Evolutionary conservation across 35 echinoderm and acorn worm genomes (phyloP).

Genomic region (Lytechinus variegatus): DNA sequence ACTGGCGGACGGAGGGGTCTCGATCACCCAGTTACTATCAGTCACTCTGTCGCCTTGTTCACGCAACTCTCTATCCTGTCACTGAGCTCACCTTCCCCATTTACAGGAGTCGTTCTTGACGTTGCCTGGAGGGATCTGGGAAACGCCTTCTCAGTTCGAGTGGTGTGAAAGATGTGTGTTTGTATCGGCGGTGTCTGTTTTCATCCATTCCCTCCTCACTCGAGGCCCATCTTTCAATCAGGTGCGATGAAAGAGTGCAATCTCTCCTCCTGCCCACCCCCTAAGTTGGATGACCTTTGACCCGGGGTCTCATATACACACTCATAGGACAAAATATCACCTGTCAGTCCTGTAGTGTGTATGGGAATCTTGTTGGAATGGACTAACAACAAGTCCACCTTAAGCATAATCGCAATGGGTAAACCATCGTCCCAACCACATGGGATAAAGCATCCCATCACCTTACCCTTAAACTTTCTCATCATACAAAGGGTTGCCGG

Average conservation of each 20-base stretch:
- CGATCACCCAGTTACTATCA: background rate
- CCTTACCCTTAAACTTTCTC: no score
- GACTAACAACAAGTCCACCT: no score
- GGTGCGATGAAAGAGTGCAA: background rate
- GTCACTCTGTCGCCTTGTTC: background rate
- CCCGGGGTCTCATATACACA: no score
- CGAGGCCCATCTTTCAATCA: background rate
- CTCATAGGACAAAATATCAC: no score
- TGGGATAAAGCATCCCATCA: no score
- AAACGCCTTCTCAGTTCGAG: background rate
- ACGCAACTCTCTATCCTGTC: background rate
- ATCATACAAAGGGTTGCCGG: no score
- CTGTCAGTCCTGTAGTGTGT: no score
- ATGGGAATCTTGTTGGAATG: no score
- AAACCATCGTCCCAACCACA: no score
- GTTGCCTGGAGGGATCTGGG: background rate
- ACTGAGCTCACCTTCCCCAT: background rate
- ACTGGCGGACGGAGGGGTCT: background rate
- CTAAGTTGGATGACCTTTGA: no score
- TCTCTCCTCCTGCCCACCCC: background rate
- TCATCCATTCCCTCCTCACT: background rate
- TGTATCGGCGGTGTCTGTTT: background rate
- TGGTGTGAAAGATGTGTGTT: background rate
- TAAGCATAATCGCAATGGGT: no score
- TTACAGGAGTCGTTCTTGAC: conserved; percentile 1